A percentile compares a stretch with the other conserved stretches of the same genome.
phyloP scores from a whole-genome alignment of 2,113 vertebrate genomes.

The Oreochromis tanganicae region DNA sequence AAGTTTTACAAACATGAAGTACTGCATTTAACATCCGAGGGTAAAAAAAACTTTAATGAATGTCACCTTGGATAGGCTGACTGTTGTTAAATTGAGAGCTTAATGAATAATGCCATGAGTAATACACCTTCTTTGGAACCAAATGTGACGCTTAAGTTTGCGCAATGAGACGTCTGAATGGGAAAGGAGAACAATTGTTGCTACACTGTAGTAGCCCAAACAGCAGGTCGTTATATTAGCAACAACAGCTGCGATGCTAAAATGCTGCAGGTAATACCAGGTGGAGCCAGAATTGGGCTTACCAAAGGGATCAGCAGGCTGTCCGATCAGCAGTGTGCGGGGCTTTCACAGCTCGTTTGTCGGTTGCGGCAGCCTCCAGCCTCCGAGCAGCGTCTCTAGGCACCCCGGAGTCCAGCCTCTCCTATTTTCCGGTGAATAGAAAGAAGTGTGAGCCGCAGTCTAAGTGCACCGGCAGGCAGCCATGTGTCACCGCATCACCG shows the following conservation, averaged over 20 bases:
- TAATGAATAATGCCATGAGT: background rate
- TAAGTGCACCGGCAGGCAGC: slow-evolving; percentile 11
- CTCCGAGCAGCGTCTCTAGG: background rate
- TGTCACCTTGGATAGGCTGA: background rate
- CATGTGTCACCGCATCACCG: slow-evolving; percentile 27
- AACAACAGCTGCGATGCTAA: background rate
- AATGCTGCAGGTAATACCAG: background rate
- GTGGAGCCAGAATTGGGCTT: background rate
- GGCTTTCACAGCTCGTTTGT: background rate
- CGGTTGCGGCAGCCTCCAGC: slow-evolving; percentile 1
- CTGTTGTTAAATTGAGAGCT: background rate
- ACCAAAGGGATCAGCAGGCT: slow-evolving; percentile 1
- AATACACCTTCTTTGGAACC: background rate
- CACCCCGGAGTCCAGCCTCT: background rate
- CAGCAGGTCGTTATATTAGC: background rate
- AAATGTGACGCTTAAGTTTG: background rate
- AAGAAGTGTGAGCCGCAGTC: slow-evolving; percentile 27
- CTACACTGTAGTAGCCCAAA: background rate
- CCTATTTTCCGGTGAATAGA: background rate
- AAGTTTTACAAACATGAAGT: background rate
- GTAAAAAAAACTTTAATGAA: background rate
- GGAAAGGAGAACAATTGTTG: background rate
- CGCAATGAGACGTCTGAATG: background rate
- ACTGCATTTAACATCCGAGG: background rate
- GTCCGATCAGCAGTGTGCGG: background rate